Percentiles rank a stretch among this genome's conserved stretches.
Evolutionary conservation across 2,888 invertebrate genomes (phyloP).

Genomic region (Byasa hedistus): DNA sequence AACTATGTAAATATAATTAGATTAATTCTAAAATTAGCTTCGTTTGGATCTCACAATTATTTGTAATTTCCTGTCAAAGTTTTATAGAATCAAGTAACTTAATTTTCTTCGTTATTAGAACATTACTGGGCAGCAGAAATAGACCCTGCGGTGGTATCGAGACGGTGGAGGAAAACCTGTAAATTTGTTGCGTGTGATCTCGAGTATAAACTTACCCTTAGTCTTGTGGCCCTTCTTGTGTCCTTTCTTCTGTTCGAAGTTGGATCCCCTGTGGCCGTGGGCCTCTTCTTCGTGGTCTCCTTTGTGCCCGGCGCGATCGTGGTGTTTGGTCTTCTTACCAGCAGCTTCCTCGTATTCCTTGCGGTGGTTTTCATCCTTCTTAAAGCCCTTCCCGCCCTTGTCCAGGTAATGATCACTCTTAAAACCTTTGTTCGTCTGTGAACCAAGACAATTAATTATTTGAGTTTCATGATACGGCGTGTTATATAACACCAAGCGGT

Average conservation of each 20-base stretch:
- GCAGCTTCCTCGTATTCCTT: constrained; percentile 82
- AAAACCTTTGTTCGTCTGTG: constrained; percentile 77
- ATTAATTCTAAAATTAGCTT: no score
- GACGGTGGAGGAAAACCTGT: no score
- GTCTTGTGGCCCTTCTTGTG: constrained; percentile 89
- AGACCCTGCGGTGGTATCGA: no score
- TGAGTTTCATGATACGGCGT: neutral
- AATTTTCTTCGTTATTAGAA: no score
- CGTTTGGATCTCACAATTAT: no score
- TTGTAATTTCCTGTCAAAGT: no score
- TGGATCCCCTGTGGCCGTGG: constrained; percentile 83
- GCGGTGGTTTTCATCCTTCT: constrained; percentile 79
- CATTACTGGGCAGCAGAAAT: no score
- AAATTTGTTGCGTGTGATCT: no score
- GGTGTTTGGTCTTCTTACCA: constrained; percentile 82
- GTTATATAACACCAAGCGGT: neutral
- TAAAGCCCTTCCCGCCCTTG: constrained; percentile 80
- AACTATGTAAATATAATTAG: no score
- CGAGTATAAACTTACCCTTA: constrained; percentile 67
- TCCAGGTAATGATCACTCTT: constrained; percentile 80
- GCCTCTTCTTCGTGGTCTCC: constrained; percentile 84
- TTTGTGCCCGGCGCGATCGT: constrained; percentile 82
- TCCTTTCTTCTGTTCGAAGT: constrained; percentile 87
- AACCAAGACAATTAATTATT: neutral
- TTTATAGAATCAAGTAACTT: no score